Evolutionary conservation across 2,797 vertebrate species (phyloP), one percentile per base, ranked within the genome.

Genomic region (Rousettus madagascariensis): DNA sequence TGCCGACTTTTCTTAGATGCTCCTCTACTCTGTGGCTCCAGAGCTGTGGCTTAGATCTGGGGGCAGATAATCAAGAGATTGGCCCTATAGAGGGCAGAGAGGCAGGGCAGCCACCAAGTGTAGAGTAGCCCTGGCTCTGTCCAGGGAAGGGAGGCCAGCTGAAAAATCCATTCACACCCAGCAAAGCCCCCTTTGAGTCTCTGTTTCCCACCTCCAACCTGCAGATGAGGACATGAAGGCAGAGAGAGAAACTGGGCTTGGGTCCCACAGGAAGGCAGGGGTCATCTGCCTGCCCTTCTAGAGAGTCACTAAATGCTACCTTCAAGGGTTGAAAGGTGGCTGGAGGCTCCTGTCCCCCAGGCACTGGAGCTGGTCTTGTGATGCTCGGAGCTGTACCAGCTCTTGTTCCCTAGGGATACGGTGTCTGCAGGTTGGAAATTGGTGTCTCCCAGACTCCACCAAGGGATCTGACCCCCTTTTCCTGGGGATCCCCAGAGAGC

Each of bases 241-340:
- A 63, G 53, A 83, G 61, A 86, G 75, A 36, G 17, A 38, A 19
- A n/a, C n/a, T 15, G 46, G 53, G 30, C 15, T 53, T n/a, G 24
- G n/a, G 33, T 51, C 41, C 3, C 55, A 65, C 86, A 61, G 5
- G 28, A 57, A 84, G 20, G 87, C 53, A 90, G 63, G 33, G 63
- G 24, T 55, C 19, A 26, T n/a, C 30, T 49, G 49, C 49, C 49
- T 49, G 49, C 49, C 15, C 49, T 5, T 49, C 49, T 16, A 49
- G 49, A 49, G 61, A 57, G 65, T 4, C 24, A 43, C 30, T 61
- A 57, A 4, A 49, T 36, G 12, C 57, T 97, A 98, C 98, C 98
- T 98, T 97, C 19, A 97, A 85, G 88, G 98, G 86, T 63, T 98
- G 85, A 26, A 93, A 96, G 63, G 97, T 98, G 90, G 96, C 97